These are phyloP conservation scores for Cotesia chilonis DNA, from an alignment of 1,140 invertebrate genomes.

Conservation along the genomic window DNA sequence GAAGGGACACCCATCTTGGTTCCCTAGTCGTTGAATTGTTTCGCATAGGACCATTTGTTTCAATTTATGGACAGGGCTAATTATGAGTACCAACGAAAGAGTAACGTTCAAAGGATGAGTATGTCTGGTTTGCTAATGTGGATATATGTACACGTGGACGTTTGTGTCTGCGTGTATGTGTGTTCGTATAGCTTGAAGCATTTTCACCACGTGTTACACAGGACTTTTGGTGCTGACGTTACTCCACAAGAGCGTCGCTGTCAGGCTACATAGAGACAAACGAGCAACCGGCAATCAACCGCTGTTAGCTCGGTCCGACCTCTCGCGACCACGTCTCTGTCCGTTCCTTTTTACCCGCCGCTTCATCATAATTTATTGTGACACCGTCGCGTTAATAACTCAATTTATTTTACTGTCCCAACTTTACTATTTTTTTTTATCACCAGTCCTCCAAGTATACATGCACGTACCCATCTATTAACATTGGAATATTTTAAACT, in stretches of 20 bases:
- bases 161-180: not conserved
- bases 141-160: not conserved
- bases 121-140: constrained; percentile 2
- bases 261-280: constrained; percentile 66
- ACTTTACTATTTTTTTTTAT: constrained; percentile 31
- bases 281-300: constrained; percentile 65
- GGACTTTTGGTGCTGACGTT: constrained; percentile 47
- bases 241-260: constrained; percentile 59
- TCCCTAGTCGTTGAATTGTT: constrained; percentile 43
- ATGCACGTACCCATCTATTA: no score
- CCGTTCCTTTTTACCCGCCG: constrained; percentile 63
- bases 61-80: constrained; percentile 61
- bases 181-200: not conserved
- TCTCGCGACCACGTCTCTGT: constrained; percentile 60
- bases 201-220: constrained; percentile 35
- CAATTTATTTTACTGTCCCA: constrained; percentile 64
- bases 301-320: constrained; percentile 64
- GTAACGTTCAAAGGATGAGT: constrained; percentile 38
- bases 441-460: not conserved
- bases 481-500: no score
- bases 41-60: constrained; percentile 56
- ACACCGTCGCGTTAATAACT: constrained; percentile 67
- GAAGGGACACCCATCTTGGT: constrained; percentile 48
- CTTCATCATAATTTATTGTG: constrained; percentile 67
- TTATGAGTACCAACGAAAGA: constrained; percentile 49